phyloP scores from a whole-genome alignment of 2,113 vertebrate genomes.

The Antechinus flavipes region DNA sequence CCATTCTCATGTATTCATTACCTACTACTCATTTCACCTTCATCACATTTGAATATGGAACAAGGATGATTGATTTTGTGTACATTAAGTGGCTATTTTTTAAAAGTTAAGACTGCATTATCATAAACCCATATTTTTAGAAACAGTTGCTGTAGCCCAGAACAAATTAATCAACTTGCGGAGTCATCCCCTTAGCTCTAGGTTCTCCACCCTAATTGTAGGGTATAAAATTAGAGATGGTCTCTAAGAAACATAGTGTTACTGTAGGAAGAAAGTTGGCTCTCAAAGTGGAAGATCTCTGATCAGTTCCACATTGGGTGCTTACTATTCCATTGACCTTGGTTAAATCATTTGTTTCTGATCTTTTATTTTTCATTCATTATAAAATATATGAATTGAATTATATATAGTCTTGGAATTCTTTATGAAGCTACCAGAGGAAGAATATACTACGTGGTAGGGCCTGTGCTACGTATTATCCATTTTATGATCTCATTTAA shows the following conservation, averaged over 20 bases:
- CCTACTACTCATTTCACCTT: background rate
- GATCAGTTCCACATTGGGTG: background rate
- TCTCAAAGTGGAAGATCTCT: background rate
- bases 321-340: background rate
- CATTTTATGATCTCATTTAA: background rate
- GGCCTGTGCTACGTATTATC: background rate
- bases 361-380: background rate
- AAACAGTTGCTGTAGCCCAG: background rate
- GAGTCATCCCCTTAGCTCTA: background rate
- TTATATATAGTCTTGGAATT: background rate
- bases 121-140: conserved; percentile 11
- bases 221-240: conserved; percentile 42
- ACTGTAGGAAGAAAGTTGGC: background rate
- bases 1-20: background rate
- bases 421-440: background rate
- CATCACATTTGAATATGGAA: background rate
- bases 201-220: conserved; percentile 26
- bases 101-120: background rate
- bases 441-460: background rate
- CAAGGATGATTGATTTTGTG: conserved; percentile 2
- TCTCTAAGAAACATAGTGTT: background rate
- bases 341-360: background rate
- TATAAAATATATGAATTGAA: background rate
- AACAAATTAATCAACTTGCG: background rate
- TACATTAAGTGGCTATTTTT: background rate